Evolutionary conservation across 2,113 vertebrate species (phyloP), one percentile per base, ranked within the genome.

Genomic region (Sakesphorus luctuosus): DNA sequence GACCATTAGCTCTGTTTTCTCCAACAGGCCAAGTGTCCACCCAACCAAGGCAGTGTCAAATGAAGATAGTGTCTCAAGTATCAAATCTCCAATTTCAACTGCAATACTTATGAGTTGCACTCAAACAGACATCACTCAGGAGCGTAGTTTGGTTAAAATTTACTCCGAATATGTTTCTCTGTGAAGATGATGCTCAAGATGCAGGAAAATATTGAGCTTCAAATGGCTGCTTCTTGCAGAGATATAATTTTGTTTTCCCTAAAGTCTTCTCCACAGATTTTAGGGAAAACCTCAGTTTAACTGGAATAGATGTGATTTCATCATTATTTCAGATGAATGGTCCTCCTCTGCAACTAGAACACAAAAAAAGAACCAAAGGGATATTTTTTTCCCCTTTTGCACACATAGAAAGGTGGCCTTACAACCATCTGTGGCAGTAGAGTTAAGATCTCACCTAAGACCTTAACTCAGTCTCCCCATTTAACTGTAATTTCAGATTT

Each of bases 41-140:
- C 7, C 47, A 92, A 96, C 25, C 35, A 92, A 68, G 52, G 55
- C 46, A 68, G 20, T 47, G 89, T 94, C 95, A 88, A 56, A 92
- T 43, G 53, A 91, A 96, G 71, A 68, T 25, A 26, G 3, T 20
- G 62, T 86, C 79, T 94, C 33, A 77, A 56, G 44, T 56, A 65
- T 59, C 44, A 66, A 50, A n/a, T 68, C 31, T 88, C 18, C 0
- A 0, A 29, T 73, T 87, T 73, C 1, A 1, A 44, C n/a, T 18
- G 33, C 13, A 82, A 33, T 67, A 36, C 87, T 79, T 80, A 72
- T 61, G 40, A 89, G 46, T 7, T 47, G 36, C 33, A 38, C 40
- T 63, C 40, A 79, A 38, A 94, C 81, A 85, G 21, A 11, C 33
- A 72, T 9, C 19, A 35, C 21, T 89, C 16, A 17, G 23, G 28